phyloP scores from a whole-genome alignment of 2,888 invertebrate species.

The Muscina levida region DNA sequence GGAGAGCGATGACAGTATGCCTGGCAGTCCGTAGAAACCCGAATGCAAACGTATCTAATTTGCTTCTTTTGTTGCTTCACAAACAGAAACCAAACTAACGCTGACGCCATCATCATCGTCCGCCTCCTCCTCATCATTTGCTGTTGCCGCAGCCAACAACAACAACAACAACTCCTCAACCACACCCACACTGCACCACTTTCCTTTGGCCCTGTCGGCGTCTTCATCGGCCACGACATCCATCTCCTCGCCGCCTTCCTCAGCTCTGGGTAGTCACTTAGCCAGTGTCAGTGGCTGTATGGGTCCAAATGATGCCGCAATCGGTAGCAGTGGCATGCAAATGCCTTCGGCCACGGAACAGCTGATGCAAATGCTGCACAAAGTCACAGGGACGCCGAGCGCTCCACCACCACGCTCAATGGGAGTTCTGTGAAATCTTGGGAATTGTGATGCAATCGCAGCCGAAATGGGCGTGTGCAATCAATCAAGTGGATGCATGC shows the following conservation, averaged over 20 bases:
- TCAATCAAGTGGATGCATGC: too few relatives aligned
- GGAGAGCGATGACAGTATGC: conserved; percentile 91
- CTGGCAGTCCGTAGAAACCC: conserved; percentile 85
- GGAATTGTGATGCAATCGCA: conserved; percentile 16
- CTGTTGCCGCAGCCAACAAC: conserved; percentile 24
- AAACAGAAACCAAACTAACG: conserved; percentile 79
- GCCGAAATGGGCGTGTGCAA: conserved; percentile 54
- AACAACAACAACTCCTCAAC: conserved; percentile 68
- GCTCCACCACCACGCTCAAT: conserved; percentile 33
- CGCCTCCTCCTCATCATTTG: conserved; percentile 65
- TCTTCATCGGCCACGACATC: conserved; percentile 74
- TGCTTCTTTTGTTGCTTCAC: conserved; percentile 79
- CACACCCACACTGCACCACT: conserved; percentile 47
- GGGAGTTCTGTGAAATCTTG: conserved; percentile 67
- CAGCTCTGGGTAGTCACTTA: conserved; percentile 58
- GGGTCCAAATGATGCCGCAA: conserved; percentile 42
- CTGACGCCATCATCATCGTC: conserved; percentile 76
- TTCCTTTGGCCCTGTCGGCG: conserved; percentile 63
- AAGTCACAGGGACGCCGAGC: conserved; percentile 72
- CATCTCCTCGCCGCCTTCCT: conserved; percentile 74
- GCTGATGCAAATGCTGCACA: conserved; percentile 78
- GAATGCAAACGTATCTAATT: conserved; percentile 79
- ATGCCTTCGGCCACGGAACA: conserved; percentile 78
- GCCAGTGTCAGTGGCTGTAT: conserved; percentile 49
- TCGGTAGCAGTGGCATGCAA: conserved; percentile 56